Evolutionary conservation across 2,888 invertebrate genomes (phyloP), one percentile per base, ranked within the genome.

Genomic region (Bellardia bayeri): DNA sequence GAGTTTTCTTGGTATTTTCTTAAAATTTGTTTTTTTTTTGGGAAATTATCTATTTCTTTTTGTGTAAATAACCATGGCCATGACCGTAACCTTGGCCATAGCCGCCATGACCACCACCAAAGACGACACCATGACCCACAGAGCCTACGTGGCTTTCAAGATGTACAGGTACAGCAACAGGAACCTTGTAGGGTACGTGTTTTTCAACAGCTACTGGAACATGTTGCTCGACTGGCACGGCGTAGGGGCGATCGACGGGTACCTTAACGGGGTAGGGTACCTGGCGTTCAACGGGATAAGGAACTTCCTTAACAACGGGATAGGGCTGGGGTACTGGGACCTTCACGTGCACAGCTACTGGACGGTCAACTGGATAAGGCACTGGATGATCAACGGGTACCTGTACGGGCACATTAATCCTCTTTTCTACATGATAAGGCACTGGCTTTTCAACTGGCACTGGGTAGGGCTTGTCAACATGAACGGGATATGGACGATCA

Each of bases 401-500:
- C n/a, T 96, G 95, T 80, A 95, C 95, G 86, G 94, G 95, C 92
- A 94, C 94, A 42, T 94, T 94, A 63, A 94, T 94, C 79, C 93
- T 94, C 71, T 88, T 90, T 91, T 96, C 95, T 30, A 96, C 91
- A n/a, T 91, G 45, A 37, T 90, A 96, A 72, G 95, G 96, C 91
- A 96, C 95, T 23, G 90, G 90, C 45, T 89, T 90, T 23, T 90
- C 91, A 45, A 90, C 90, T 9, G 87, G 86, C 40, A 91, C 90
- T 85, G 91, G 91, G 30, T 90, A 90, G 51, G 94, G 95, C 90
- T 95, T 95, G 89, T 94, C 93, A 49, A 95, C 94, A 88, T 95
- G 95, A 0, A 96, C 95, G 37, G 96, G 95, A 64, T 95, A 95
- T 8, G 96, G 96, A 90, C 95, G 93, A 91, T 97, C 97, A 13